A percentile compares a stretch with the other conserved stretches of the same genome.
Conservation (phyloP, 2,888 invertebrate genomes). For the Drosophila atripex region DNA sequence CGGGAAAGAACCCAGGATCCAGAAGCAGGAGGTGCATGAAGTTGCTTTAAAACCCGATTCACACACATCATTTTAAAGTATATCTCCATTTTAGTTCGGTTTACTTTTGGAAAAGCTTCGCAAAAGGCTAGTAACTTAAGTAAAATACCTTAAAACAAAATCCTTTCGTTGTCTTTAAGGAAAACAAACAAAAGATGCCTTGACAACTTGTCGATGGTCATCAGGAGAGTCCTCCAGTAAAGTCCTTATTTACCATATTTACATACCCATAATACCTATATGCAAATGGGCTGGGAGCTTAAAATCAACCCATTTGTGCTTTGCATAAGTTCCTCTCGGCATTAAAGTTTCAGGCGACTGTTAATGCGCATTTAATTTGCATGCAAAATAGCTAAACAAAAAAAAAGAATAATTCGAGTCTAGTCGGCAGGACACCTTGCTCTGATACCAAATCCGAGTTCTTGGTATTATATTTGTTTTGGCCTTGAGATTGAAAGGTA, state of each 20-base stretch:
- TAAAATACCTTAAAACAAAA: background rate
- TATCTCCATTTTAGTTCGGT: background rate
- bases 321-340: conserved; percentile 59
- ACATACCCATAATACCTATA: conserved; percentile 59
- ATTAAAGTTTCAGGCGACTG: conserved; percentile 59
- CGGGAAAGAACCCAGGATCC: conserved; percentile 14
- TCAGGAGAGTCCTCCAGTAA: background rate
- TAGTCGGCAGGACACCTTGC: conserved; percentile 14
- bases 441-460: conserved; percentile 9
- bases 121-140: too few species aligned
- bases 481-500: conserved; percentile 20
- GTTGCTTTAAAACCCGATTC: background rate
- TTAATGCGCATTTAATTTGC: conserved; percentile 72
- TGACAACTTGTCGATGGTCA: conserved; percentile 11
- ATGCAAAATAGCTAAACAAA: conserved; percentile 54
- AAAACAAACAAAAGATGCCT: background rate
- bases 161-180: too few species aligned
- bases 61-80: background rate
- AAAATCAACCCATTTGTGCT: conserved; percentile 56
- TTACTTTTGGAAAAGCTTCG: background rate
- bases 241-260: conserved; percentile 25
- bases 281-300: conserved; percentile 35
- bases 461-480: conserved; percentile 48
- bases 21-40: conserved; percentile 6
- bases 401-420: conserved; percentile 8